Base-by-base conservation (phyloP, 1,140 invertebrate genomes). In the Metopolophium dirhodum region DNA sequence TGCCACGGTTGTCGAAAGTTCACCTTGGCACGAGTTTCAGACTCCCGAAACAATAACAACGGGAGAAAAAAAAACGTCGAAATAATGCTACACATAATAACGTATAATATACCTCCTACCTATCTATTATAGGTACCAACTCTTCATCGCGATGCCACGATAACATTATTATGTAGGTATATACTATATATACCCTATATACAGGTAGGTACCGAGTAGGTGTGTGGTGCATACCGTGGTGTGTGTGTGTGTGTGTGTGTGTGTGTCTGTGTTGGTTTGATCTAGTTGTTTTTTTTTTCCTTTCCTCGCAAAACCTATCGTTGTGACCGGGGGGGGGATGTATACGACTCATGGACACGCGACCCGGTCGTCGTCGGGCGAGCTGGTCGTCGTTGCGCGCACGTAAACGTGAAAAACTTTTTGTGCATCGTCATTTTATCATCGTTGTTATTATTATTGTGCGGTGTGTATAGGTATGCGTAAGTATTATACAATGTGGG, bases 381-480 rank as follows among this genome's bases (percentile, higher is more conserved):
- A 49, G 45, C 45, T 14, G 45, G 41, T 86, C 45, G 85, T 45
- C 37, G 41, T 49, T n/a, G 8, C 30, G 49, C 45, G 20, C 47
- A 88, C 30, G 30, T 51, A 88, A 88, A 54, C 47, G 87, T 35
- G 45, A 88, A 88, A 51, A 88, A 88, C 87, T 88, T 88, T 88
- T 88, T 88, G 87, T 54, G 45, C 86, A 87, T 49, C 45, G 85
- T 47, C 45, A 77, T 77, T 77, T 26, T 41, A 41, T 47, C 45
- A 41, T 86, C 87, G 30, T 23, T n/a, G 30, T 77, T 7, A 77
- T 77, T 77, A 77, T 77, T n/a, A 77, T 77, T n/a, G 61, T 77
- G 11, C n/a, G 30, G 30, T 68, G 61, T 68, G 57, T 61, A 20
- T 51, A 20, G 18, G 51, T 54, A 7, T 30, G 26, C 30, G 6